These are phyloP conservation scores for Cactoblastis cactorum DNA, from an alignment of 2,888 invertebrate genomes.

Conservation along the genomic window DNA sequence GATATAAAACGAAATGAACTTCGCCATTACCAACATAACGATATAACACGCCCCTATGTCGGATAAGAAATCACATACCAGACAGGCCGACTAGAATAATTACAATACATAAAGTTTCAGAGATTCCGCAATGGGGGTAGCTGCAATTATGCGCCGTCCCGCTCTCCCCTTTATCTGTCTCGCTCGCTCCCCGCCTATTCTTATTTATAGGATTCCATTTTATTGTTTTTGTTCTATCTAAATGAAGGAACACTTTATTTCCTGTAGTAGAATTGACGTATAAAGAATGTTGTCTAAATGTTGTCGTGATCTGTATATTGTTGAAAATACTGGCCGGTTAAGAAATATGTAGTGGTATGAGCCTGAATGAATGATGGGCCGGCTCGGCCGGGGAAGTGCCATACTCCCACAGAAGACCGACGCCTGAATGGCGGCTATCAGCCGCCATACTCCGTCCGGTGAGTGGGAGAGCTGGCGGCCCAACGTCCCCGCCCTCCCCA, in stretches of 20 bases:
- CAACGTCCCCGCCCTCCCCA: no score
- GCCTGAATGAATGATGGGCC: no score
- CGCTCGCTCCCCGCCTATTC: slow-evolving; percentile 28
- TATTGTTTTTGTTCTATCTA: slow-evolving; percentile 29
- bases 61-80: slow-evolving; percentile 7
- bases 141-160: slow-evolving; percentile 28
- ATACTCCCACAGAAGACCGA: no score
- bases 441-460: no score
- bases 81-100: slow-evolving; percentile 15
- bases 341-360: no score
- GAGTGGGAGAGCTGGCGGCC: no score
- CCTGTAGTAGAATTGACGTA: slow-evolving; percentile 2
- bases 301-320: no score
- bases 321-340: no score
- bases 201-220: slow-evolving; percentile 37
- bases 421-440: no score
- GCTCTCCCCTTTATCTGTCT: slow-evolving; percentile 24
- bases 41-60: neutral
- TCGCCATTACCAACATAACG: neutral
- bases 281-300: slow-evolving; percentile 2
- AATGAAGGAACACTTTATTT: slow-evolving; percentile 21
- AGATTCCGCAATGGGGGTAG: slow-evolving; percentile 15
- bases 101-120: slow-evolving; percentile 16
- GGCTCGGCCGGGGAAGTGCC: no score
- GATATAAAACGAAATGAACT: no score